Conservation (phyloP, 2,113 vertebrate genomes). For the Anoplopoma fimbria region DNA sequence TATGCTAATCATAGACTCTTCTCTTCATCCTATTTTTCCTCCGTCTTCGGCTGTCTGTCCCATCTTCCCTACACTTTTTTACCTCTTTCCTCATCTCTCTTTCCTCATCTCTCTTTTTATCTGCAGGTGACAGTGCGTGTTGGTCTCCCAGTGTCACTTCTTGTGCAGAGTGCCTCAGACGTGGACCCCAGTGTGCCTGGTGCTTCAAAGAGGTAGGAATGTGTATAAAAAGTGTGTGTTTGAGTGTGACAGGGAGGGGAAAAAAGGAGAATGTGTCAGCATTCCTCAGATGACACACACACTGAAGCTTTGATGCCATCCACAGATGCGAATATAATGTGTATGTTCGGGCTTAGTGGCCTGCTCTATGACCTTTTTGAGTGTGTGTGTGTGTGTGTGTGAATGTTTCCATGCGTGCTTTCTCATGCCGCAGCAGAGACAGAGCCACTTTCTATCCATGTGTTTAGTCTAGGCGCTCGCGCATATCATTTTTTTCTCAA, state of each 20-base stretch:
- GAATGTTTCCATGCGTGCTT: constrained; percentile 43
- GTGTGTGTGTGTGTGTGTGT: constrained; percentile 29
- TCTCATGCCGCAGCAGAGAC: constrained; percentile 53
- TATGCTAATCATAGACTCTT: constrained; percentile 61
- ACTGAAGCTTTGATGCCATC: constrained; percentile 61
- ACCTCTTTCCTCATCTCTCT: too few species aligned
- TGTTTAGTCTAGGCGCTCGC: constrained; percentile 65
- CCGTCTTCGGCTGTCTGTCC: too few species aligned
- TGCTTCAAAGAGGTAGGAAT: constrained; percentile 93
- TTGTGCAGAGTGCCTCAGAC: constrained; percentile 89
- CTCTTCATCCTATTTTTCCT: constrained; percentile 16
- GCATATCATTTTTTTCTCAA: constrained; percentile 27
- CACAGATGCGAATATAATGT: constrained; percentile 70
- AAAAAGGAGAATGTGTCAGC: constrained; percentile 31
- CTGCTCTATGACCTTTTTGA: constrained; percentile 45
- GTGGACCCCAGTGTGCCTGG: constrained; percentile 95
- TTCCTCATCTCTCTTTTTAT: neutral
- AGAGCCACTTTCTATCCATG: constrained; percentile 36
- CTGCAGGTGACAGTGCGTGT: constrained; percentile 89
- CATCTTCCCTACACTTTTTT: too few species aligned
- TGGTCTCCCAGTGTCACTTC: constrained; percentile 84
- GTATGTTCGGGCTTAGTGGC: constrained; percentile 45
- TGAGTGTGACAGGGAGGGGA: neutral
- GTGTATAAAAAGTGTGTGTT: constrained; percentile 26
- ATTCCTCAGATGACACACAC: constrained; percentile 69